Evolutionary conservation across 2,113 vertebrate genomes (phyloP), one percentile per base, ranked within the genome.

Genomic region (Tetraodon nigroviridis): DNA sequence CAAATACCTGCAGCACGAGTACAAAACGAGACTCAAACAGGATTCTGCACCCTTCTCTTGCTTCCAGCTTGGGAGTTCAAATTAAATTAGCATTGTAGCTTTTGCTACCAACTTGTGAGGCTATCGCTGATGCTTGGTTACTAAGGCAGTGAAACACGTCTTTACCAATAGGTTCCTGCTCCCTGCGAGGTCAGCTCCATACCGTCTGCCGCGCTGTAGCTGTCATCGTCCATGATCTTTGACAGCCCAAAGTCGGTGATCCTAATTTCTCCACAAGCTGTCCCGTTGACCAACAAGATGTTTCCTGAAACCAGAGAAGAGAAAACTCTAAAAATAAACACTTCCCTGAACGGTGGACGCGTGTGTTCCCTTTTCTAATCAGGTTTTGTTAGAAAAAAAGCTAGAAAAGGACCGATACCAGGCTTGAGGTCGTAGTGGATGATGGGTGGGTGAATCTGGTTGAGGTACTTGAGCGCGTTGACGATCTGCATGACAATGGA

Each of bases 401-500:
- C 8, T 7, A 1, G 1, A 19, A 12, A 16, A 1, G 13, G 17
- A n/a, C 6, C 27, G 67, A 61, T 85, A 95, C 96, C 97, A 79
- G 97, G 96, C 87, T 99, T 99, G 84, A 99, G 96, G 92, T 99
- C 97, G 69, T 99, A 99, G 91, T 99, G 96, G 90, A 99, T 99
- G 79, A 99, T 99, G 69, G 97, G 97, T 74, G 96, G 97, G 83
- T 97, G 93, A 89, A 99, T 99, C 92, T 99, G 96, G 73, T 99
- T 99, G 90, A 99, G 91, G 89, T 99, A 99, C 90, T 99, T 99
- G 86, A 99, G 93, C 77, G 97, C 96, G 62, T 98, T 99, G 76
- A 99, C 97, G 55, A 99, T 98, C 90, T 99, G 97, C 97, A 99
- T 99, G 88, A 99, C 98, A 83, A 99, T 98, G 79, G 97, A 99